These are phyloP conservation scores for Perithous albicinctus DNA, from an alignment of 2,888 invertebrate genomes.

Conservation along the genomic window DNA sequence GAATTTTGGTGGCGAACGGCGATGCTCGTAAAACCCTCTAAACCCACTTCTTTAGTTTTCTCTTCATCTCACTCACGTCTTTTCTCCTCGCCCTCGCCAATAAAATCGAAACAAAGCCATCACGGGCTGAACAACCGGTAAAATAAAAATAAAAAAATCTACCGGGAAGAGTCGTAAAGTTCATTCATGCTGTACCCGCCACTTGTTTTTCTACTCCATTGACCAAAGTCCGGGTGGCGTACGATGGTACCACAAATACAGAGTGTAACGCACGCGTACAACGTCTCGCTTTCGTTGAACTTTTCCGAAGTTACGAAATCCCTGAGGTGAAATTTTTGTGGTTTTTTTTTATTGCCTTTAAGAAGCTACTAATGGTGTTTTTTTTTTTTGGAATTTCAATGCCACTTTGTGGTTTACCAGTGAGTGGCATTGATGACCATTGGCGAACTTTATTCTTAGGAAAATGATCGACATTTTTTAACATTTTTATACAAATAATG, in stretches of 20 bases:
- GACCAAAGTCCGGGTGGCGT: constrained; percentile 58
- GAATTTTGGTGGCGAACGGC: constrained; percentile 72
- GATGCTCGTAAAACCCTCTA: constrained; percentile 74
- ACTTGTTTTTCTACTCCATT: constrained; percentile 61
- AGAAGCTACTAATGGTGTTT: not conserved
- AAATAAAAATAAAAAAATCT: constrained; percentile 56
- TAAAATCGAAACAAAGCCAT: constrained; percentile 82
- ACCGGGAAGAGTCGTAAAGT: constrained; percentile 74
- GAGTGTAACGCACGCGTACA: constrained; percentile 13
- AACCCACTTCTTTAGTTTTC: constrained; percentile 42
- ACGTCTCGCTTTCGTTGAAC: constrained; percentile 22
- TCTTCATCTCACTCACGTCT: constrained; percentile 1
- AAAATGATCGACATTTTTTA: too few species aligned
- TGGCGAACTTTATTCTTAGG: not conserved
- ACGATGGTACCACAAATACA: constrained; percentile 17
- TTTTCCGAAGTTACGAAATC: constrained; percentile 5
- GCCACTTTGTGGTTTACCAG: not conserved
- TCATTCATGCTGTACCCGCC: constrained; percentile 80
- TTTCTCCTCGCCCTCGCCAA: constrained; percentile 66
- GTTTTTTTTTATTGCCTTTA: not conserved
- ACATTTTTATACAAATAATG: too few species aligned
- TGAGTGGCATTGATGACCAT: not conserved
- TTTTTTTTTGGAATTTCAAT: not conserved
- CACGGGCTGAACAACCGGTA: constrained; percentile 58
- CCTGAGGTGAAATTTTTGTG: not conserved